Percentiles rank a stretch among this genome's conserved stretches.
These are phyloP conservation scores for Pandemis heparana DNA, from an alignment of 2,888 invertebrate genomes.

Conservation along the genomic window DNA sequence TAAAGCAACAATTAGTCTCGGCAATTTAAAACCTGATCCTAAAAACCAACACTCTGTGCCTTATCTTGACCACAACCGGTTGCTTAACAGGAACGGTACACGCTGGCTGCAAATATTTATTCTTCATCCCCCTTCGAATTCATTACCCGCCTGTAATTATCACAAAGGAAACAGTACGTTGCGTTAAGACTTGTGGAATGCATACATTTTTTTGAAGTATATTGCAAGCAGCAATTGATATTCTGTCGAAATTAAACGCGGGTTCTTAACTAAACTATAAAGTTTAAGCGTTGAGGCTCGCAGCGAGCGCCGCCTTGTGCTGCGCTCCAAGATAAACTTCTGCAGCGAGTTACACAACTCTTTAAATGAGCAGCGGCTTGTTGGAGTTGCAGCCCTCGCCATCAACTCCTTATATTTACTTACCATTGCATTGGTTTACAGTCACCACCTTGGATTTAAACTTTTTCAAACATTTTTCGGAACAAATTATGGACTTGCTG, in stretches of 20 bases:
- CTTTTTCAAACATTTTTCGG: background rate
- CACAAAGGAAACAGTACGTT: background rate
- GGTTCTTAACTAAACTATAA: conserved; percentile 48
- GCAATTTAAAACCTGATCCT: conserved; percentile 71
- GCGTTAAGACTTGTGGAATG: background rate
- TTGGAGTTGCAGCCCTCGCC: conserved; percentile 58
- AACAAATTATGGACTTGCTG: background rate
- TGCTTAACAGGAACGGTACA: conserved; percentile 27
- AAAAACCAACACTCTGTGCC: conserved; percentile 65
- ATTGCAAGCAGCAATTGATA: conserved; percentile 39
- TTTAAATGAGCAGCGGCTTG: conserved; percentile 68
- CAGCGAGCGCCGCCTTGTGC: conserved; percentile 49
- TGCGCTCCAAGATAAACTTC: conserved; percentile 60
- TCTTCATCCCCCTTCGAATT: conserved; percentile 16
- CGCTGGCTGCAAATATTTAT: conserved; percentile 40
- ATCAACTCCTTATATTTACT: conserved; percentile 59
- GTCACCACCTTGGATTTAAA: background rate
- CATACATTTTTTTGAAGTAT: background rate
- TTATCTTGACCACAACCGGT: conserved; percentile 56
- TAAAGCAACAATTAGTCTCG: conserved; percentile 67
- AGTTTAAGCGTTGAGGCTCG: conserved; percentile 59
- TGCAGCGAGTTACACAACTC: conserved; percentile 61
- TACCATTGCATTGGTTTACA: conserved; percentile 56
- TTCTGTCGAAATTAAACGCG: conserved; percentile 55
- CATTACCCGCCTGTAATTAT: conserved; percentile 14